Percentiles rank a stretch among this genome's conserved stretches.
phyloP scores from a whole-genome alignment of 2,797 vertebrate genomes.

The Pseudocheirus occidentalis region DNA sequence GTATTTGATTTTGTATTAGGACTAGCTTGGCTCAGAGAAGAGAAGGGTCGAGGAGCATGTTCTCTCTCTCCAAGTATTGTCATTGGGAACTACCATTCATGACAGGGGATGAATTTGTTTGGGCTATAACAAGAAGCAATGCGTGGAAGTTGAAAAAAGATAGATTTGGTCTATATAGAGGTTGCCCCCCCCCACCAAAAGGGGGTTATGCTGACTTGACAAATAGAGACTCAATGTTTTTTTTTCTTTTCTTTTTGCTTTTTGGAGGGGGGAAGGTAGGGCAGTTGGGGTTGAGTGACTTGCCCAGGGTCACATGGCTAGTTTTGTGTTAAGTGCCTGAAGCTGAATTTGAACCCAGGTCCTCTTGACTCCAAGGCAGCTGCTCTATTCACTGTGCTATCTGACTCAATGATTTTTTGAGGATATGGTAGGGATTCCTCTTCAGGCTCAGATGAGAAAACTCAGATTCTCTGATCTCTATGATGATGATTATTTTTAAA shows the following conservation, averaged over 20 bases:
- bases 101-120: neutral
- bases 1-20: neutral
- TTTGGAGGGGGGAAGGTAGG: no score
- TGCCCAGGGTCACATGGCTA: no score
- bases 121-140: neutral
- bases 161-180: neutral
- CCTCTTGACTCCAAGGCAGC: no score
- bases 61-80: neutral
- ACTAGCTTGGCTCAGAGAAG: neutral
- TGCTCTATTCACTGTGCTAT: no score
- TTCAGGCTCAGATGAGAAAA: neutral
- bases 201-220: neutral
- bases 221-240: neutral
- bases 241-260: neutral
- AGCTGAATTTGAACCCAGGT: no score
- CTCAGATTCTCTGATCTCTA: neutral
- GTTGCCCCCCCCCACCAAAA: neutral
- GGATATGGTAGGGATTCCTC: neutral
- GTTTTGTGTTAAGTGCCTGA: no score
- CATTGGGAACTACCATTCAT: neutral
- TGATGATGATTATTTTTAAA: neutral
- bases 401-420: neutral
- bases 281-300: no score
- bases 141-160: neutral
- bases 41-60: neutral